Conservation (phyloP, 2,888 invertebrate species). For the Polietes domitor region DNA sequence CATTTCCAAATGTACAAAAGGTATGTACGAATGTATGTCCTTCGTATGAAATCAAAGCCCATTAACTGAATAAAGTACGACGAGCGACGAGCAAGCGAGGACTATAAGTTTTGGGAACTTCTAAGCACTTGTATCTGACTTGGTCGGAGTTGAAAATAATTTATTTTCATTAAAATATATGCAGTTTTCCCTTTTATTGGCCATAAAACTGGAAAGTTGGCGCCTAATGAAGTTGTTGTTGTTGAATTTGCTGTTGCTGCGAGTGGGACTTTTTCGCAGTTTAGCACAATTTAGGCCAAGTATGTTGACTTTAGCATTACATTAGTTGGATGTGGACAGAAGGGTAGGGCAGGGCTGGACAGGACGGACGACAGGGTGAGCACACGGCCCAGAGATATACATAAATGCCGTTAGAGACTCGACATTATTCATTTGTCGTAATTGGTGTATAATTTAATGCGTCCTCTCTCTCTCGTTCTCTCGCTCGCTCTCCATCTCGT, state of each 20-base stretch:
- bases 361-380: background rate
- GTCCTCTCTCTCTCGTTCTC: background rate
- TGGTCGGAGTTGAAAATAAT: conserved; percentile 29
- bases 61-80: conserved; percentile 11
- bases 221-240: conserved; percentile 20
- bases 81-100: background rate
- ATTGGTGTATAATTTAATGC: conserved; percentile 21
- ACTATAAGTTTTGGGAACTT: conserved; percentile 10
- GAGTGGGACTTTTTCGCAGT: background rate
- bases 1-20: background rate
- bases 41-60: conserved; percentile 14
- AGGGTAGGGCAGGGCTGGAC: background rate
- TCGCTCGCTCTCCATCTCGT: no score
- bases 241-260: background rate
- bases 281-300: conserved; percentile 33
- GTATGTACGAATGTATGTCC: background rate
- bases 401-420: conserved; percentile 3
- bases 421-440: background rate
- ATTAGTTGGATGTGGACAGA: background rate
- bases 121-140: conserved; percentile 31
- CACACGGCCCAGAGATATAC: background rate
- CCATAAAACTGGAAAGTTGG: conserved; percentile 23
- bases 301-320: conserved; percentile 23
- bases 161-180: conserved; percentile 38
- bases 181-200: conserved; percentile 37